These are phyloP conservation scores for Microplitis demolitor DNA, from an alignment of 1,140 invertebrate genomes.

Conservation along the genomic window DNA sequence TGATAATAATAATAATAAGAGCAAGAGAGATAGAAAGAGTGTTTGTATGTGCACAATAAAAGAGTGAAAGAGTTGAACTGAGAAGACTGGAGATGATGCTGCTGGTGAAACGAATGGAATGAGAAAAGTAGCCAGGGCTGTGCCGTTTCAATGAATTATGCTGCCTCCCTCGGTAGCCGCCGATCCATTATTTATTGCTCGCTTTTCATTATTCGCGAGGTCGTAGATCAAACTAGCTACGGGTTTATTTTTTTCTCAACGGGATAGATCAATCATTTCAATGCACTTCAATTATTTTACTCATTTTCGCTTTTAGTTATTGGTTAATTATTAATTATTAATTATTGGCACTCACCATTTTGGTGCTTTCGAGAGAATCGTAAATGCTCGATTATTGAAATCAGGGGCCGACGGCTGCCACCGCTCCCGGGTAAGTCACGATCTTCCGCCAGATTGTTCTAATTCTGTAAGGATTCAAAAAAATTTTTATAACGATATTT, in stretches of 20 bases:
- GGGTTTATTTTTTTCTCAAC: no score
- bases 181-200: conserved; percentile 60
- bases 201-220: conserved; percentile 56
- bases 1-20: neutral
- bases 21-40: neutral
- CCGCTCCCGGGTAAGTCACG: conserved; percentile 48
- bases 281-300: no score
- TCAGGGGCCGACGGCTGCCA: conserved; percentile 48
- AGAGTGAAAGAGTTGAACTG: no score
- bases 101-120: conserved; percentile 4
- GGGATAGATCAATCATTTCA: no score
- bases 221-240: no score
- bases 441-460: conserved; percentile 54
- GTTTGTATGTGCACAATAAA: no score
- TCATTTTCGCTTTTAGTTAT: neutral
- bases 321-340: neutral
- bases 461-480: conserved; percentile 32
- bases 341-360: conserved; percentile 41
- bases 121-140: conserved; percentile 16
- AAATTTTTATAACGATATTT: neutral
- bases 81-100: neutral
- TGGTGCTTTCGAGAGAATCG: conserved; percentile 45
- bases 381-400: conserved; percentile 53
- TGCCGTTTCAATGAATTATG: conserved; percentile 54
- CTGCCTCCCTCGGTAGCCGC: conserved; percentile 54